phyloP scores from a whole-genome alignment of 2,113 vertebrate species.

The Neofelis nebulosa region DNA sequence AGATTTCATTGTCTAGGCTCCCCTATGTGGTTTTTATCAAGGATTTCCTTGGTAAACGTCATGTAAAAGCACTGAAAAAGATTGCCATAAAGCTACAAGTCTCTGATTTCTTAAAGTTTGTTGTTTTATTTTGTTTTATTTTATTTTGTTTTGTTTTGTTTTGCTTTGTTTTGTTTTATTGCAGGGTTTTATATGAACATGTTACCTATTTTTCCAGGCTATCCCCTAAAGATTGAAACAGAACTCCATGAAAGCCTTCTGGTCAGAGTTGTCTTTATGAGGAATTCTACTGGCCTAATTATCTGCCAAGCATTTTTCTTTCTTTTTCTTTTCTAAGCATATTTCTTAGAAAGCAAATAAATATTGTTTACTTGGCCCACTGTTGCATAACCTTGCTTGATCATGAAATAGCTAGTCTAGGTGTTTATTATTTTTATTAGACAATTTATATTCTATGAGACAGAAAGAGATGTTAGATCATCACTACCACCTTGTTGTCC shows the following conservation, averaged over 20 bases:
- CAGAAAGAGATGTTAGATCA: neutral
- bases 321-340: neutral
- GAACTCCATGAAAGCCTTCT: neutral
- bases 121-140: neutral
- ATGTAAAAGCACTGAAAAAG: neutral
- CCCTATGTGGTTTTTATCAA: constrained; percentile 42
- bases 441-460: neutral
- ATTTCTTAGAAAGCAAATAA: neutral
- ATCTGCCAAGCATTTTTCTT: neutral
- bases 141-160: neutral
- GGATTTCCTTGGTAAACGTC: neutral
- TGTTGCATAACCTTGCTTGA: neutral
- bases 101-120: neutral
- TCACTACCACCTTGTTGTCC: constrained; percentile 9
- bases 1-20: neutral
- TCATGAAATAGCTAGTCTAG: neutral
- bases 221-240: neutral
- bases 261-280: neutral
- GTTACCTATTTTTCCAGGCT: neutral
- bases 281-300: neutral
- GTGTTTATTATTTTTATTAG: neutral
- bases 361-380: neutral
- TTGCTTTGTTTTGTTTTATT: neutral
- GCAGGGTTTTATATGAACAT: neutral
- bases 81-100: neutral